Evolutionary conservation across 2,113 vertebrate genomes (phyloP), one percentile per base, ranked within the genome.

Genomic region (Lagopus leucura): DNA sequence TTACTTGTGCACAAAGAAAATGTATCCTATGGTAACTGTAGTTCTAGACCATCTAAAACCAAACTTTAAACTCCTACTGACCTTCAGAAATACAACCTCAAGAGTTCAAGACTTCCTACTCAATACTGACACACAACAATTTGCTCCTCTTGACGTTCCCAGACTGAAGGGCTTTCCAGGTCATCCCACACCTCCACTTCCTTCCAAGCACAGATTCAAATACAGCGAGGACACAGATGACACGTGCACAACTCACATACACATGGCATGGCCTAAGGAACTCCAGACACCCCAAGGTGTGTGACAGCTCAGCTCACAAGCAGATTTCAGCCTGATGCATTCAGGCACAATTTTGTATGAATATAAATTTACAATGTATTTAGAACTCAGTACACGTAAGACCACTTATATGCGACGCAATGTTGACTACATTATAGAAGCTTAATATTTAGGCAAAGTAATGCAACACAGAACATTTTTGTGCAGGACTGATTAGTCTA

Each of bases 191-290:
- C 32, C 71, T 36, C 36, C 1, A 25, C 17, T 77, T 86, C 47
- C 32, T 50, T 54, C 64, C 45, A 60, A 50, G 61, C 27, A 2
- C 40, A 28, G 42, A 50, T 57, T 42, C 36, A 40, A 45, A 34
- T 4, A 12, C 27, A 20, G 28, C 8, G 15, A 57, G 34, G 22
- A 43, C 36, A 67, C 66, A 0, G 0, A 20, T 9, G 13, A 27
- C 11, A 1, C 8, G 0, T 6, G 3, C 2, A 1, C 7, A 30
- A 66, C 17, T 45, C 40, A 34, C 7, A 1, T 5, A 38, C 2
- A 13, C 52, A 27, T 20, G 20, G 24, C 16, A 30, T 0, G 2
- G 60, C 52, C 27, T 73, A 21, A 20, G 50, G 30, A 78, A 50
- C 10, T 48, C 25, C 32, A 43, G 71, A 32, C 55, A 25, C 45